phyloP scores from a whole-genome alignment of 2,113 vertebrate species.

The Scomber scombrus region DNA sequence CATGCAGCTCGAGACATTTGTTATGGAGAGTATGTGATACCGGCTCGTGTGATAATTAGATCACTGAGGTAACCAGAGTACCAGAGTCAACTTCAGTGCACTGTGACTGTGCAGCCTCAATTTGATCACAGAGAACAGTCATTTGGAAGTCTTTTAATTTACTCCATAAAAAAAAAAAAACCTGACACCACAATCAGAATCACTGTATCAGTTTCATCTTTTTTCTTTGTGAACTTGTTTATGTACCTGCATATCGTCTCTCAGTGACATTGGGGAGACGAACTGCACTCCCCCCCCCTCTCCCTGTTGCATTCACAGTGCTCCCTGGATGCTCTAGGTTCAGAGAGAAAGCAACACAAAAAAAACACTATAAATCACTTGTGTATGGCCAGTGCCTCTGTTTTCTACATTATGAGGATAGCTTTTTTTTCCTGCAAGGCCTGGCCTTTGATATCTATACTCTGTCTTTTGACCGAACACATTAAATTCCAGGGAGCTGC shows the following conservation, averaged over 20 bases:
- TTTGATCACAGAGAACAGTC: slow-evolving; percentile 50
- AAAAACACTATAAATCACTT: slow-evolving; percentile 68
- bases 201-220: slow-evolving; percentile 37
- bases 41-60: slow-evolving; percentile 69
- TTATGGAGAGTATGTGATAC: slow-evolving; percentile 62
- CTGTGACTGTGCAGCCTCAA: slow-evolving; percentile 41
- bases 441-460: slow-evolving; percentile 73
- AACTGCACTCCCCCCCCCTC: slow-evolving; percentile 33
- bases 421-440: slow-evolving; percentile 34
- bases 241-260: slow-evolving; percentile 39
- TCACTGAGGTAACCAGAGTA: slow-evolving; percentile 70
- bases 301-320: slow-evolving; percentile 42
- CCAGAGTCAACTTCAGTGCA: slow-evolving; percentile 11
- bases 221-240: slow-evolving; percentile 35
- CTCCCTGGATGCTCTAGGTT: slow-evolving; percentile 44
- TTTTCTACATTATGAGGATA: slow-evolving; percentile 62
- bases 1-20: slow-evolving; percentile 49
- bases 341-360: slow-evolving; percentile 46
- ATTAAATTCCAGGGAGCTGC: slow-evolving; percentile 72
- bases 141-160: slow-evolving; percentile 65
- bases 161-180: neutral
- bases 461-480: slow-evolving; percentile 65
- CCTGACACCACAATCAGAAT: slow-evolving; percentile 27
- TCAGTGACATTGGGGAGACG: slow-evolving; percentile 19
- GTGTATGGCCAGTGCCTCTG: slow-evolving; percentile 40